Conservation (phyloP, 2,888 invertebrate species). For the Marronus borbonicus region DNA sequence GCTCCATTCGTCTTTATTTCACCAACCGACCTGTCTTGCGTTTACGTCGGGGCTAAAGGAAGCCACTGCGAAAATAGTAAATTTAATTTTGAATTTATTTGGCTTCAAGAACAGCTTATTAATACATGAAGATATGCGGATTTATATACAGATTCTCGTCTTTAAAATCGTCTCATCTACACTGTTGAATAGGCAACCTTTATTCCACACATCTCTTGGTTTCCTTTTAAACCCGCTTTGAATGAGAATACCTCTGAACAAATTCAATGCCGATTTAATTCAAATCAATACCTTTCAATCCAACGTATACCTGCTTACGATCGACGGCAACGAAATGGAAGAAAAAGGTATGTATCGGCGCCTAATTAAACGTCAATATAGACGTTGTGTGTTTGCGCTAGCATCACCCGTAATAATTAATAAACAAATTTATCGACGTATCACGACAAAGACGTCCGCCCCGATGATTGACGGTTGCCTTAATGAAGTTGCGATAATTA, state of each 20-base stretch:
- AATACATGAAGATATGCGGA: no score
- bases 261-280: background rate
- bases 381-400: conserved; percentile 35
- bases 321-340: background rate
- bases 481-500: conserved; percentile 52
- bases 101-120: no score
- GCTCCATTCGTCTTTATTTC: no score
- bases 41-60: no score
- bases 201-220: no score
- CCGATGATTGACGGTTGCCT: conserved; percentile 50
- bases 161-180: no score
- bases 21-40: no score
- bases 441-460: conserved; percentile 46
- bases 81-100: no score
- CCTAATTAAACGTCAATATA: conserved; percentile 46
- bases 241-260: background rate
- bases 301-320: background rate
- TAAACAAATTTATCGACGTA: conserved; percentile 50
- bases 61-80: no score
- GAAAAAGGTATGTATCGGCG: background rate
- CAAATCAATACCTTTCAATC: background rate
- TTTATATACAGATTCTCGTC: no score
- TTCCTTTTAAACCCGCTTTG: no score
- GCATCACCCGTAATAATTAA: conserved; percentile 49
- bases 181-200: no score